phyloP scores from a whole-genome alignment of 2,113 vertebrate species.

The Clarias gariepinus region DNA sequence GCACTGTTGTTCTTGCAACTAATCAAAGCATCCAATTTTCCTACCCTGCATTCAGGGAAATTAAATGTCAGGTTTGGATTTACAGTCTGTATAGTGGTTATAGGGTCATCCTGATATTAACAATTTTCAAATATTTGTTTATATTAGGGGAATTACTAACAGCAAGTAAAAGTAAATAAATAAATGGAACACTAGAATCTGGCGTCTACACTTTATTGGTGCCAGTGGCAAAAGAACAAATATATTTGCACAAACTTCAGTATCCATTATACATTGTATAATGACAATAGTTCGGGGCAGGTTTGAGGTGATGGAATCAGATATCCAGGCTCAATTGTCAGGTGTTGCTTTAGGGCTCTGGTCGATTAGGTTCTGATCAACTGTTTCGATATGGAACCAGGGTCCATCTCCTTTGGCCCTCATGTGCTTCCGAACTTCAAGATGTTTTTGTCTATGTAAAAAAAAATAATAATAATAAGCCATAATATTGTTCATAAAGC shows the following conservation, averaged over 20 bases:
- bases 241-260: slow-evolving; percentile 37
- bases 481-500: not conserved
- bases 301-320: not conserved
- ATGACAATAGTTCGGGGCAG: slow-evolving; percentile 41
- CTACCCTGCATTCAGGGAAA: not conserved
- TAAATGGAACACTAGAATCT: not conserved
- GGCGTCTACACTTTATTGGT: slow-evolving; percentile 49
- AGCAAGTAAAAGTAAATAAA: not conserved
- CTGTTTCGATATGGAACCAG: slow-evolving; percentile 79
- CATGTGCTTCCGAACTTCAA: slow-evolving; percentile 83
- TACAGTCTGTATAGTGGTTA: not conserved
- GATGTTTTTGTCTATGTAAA: slow-evolving; percentile 71
- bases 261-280: slow-evolving; percentile 53
- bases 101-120: not conserved
- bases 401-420: slow-evolving; percentile 86
- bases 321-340: slow-evolving; percentile 75
- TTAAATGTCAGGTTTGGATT: not conserved
- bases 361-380: slow-evolving; percentile 79
- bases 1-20: not conserved
- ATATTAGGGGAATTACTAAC: not conserved
- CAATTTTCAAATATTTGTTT: too few species aligned
- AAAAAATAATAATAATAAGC: slow-evolving; percentile 30
- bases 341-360: slow-evolving; percentile 78
- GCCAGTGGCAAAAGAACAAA: slow-evolving; percentile 37
- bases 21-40: not conserved